Evolutionary conservation across 1,140 invertebrate species (phyloP), one percentile per base, ranked within the genome.

Genomic region (Diplogasteroides magnus): DNA sequence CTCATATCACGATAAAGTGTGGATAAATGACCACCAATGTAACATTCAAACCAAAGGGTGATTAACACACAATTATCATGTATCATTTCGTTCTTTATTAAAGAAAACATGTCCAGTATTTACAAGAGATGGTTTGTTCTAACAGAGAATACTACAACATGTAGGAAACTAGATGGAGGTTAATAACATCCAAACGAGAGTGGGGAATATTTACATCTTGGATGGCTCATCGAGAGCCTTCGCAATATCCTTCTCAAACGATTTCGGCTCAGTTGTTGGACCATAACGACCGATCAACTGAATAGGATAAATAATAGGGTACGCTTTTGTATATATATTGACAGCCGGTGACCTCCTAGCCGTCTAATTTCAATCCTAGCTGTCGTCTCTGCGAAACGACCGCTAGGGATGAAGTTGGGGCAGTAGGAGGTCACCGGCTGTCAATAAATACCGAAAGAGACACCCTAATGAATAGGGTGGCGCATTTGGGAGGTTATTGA

Each of bases 221-320:
- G 69, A 48, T 25, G 57, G 48, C 14, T 37, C 31, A n/a, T 65
- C 48, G 14, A 71, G 64, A 27, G 69, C 69, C 1, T 62, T 63
- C 28, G 64, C 69, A 55, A 71, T 71, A 56, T 71, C 69, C 58
- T 71, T 71, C 31, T 58, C 61, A 57, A 71, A 64, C n/a, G 56
- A 56, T 32, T 71, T 71, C 27, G 69, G 69, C 58, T 71, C 69
- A n/a, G 62, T 65, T 3, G 59, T 71, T 31, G 69, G 69, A 26
- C 55, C 57, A 31, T 63, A 64, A 56, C 59, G 63, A 26, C 63
- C 63, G 23, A 71, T 71, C 31, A 65, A 32, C 14, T 55, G 13
- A 3, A 27, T 15, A 65, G 26, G 11, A 23, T 65, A 55, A 28
- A 65, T 31, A 28, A 3, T 32, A 32, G 59, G 27, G 11, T 14